Evolutionary conservation across 2,113 vertebrate genomes (phyloP).

Genomic region (Trogon surrucura): DNA sequence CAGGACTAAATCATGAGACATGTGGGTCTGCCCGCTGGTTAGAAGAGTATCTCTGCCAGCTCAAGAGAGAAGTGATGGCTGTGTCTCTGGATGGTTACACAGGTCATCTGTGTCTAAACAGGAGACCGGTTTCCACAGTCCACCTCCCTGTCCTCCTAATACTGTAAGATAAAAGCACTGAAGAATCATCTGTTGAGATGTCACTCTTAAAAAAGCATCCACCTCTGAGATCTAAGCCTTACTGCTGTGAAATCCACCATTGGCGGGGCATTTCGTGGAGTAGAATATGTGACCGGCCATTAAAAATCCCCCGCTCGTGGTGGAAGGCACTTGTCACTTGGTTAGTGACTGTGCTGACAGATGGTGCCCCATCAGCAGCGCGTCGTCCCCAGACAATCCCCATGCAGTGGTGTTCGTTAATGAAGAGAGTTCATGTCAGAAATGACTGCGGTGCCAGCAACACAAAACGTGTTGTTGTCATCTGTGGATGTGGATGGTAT

Average conservation of each 20-base stretch:
- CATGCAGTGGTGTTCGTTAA: slow-evolving; percentile 9
- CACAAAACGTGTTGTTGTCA: neutral
- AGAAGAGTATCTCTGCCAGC: neutral
- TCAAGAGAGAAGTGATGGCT: slow-evolving; percentile 2
- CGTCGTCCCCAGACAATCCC: slow-evolving; percentile 5
- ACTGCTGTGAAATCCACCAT: neutral
- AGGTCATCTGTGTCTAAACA: neutral
- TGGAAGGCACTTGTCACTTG: slow-evolving; percentile 5
- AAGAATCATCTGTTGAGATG: neutral
- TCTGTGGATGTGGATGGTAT: slow-evolving; percentile 19
- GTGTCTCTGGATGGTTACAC: neutral
- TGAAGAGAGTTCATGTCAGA: slow-evolving; percentile 35
- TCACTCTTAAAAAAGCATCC: neutral
- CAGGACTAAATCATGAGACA: neutral
- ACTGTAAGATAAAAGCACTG: neutral
- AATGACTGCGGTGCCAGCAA: slow-evolving; percentile 26
- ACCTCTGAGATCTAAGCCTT: neutral
- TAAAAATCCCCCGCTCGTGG: neutral
- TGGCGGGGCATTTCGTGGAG: neutral
- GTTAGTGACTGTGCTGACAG: slow-evolving; percentile 38
- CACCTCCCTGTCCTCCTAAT: neutral
- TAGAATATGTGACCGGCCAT: neutral
- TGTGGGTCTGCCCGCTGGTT: neutral
- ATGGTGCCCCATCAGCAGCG: slow-evolving; percentile 41
- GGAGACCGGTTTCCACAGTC: neutral